These are phyloP conservation scores for Prosapia bicincta DNA, from an alignment of 2,888 invertebrate genomes.

Conservation along the genomic window DNA sequence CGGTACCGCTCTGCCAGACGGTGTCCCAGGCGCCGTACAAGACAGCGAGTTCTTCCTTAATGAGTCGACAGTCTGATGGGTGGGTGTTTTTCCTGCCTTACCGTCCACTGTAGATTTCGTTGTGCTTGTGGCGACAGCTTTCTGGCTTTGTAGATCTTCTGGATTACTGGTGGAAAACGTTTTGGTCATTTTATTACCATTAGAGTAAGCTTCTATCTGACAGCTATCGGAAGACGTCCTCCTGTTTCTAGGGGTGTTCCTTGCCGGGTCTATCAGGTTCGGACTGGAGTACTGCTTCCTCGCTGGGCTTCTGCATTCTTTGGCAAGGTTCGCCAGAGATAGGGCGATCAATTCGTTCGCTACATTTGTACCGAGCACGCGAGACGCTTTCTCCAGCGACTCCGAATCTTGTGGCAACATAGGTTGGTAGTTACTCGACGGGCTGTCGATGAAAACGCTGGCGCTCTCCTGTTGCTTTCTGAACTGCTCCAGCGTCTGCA, in stretches of 20 bases:
- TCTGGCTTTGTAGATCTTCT: slow-evolving; percentile 19
- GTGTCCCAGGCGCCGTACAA: slow-evolving; percentile 36
- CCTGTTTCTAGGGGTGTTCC: slow-evolving; percentile 23
- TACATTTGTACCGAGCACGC: slow-evolving; percentile 25
- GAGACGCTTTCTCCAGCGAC: slow-evolving; percentile 22
- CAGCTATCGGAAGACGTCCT: slow-evolving; percentile 31
- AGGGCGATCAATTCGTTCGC: slow-evolving; percentile 28
- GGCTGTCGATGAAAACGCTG: slow-evolving; percentile 35
- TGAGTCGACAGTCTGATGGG: slow-evolving; percentile 6
- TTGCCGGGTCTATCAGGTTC: slow-evolving; percentile 30
- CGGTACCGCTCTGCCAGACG: slow-evolving; percentile 7
- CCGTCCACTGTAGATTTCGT: slow-evolving; percentile 8
- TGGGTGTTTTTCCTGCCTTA: slow-evolving; percentile 39
- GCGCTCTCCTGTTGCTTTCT: slow-evolving; percentile 15
- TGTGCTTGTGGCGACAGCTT: slow-evolving; percentile 42
- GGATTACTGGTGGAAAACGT: slow-evolving; percentile 30
- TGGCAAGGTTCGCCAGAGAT: slow-evolving; percentile 19
- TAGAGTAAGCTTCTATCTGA: slow-evolving; percentile 9
- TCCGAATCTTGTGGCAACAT: slow-evolving; percentile 23
- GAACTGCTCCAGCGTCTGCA: slow-evolving; percentile 20
- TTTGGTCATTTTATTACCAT: slow-evolving; percentile 20
- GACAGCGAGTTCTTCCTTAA: slow-evolving; percentile 14
- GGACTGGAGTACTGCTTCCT: slow-evolving; percentile 35
- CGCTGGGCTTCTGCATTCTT: slow-evolving; percentile 23
- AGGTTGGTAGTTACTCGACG: slow-evolving; percentile 27